phyloP scores from a whole-genome alignment of 2,797 vertebrate genomes.

The Trichosurus vulpecula region DNA sequence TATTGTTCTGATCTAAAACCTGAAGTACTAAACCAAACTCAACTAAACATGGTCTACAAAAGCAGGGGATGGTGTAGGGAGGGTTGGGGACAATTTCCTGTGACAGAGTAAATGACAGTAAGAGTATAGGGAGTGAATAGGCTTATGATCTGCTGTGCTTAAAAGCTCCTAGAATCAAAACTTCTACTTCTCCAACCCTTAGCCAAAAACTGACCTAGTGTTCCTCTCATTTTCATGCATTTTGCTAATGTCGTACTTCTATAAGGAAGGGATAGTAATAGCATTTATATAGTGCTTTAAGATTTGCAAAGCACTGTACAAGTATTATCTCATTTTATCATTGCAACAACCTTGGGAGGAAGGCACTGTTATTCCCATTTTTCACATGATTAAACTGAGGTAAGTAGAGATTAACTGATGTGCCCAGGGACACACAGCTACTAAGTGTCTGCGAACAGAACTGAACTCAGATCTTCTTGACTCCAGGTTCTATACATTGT shows the following conservation, averaged over 20 bases:
- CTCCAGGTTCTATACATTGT: no score
- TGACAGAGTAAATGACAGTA: background rate
- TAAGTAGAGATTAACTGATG: background rate
- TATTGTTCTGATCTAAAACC: background rate
- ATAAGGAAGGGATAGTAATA: no score
- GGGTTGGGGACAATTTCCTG: background rate
- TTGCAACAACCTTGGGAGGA: background rate
- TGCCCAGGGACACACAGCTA: conserved; percentile 13
- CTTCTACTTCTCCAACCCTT: no score
- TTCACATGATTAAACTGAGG: conserved; percentile 8
- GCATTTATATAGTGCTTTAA: no score
- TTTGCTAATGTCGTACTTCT: no score
- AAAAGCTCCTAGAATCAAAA: no score
- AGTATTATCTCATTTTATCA: conserved; percentile 16
- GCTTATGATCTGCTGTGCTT: background rate
- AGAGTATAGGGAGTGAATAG: background rate
- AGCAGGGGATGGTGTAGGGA: background rate
- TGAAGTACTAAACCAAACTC: background rate
- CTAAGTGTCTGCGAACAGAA: background rate
- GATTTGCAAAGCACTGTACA: background rate
- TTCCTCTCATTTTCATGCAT: no score
- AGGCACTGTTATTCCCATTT: background rate
- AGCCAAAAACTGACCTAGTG: no score
- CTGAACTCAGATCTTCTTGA: no score
- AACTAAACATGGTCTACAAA: no score